phyloP scores from a whole-genome alignment of 2,113 vertebrate species.

The Ophiodon elongatus region DNA sequence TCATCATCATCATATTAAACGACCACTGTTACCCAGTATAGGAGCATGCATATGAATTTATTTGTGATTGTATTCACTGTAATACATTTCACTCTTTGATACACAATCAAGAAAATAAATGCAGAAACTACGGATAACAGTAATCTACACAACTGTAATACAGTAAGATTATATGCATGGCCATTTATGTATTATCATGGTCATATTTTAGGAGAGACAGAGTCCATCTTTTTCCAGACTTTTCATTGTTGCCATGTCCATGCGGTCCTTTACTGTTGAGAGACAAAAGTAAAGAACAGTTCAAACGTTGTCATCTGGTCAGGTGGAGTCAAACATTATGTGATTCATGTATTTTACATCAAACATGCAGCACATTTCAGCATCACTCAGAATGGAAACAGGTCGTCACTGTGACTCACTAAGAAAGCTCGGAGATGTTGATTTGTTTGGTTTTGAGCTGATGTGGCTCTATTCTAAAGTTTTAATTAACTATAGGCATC shows the following conservation, averaged over 20 bases:
- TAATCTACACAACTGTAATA: conserved; percentile 24
- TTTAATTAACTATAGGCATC: not conserved
- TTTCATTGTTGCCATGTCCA: conserved; percentile 6
- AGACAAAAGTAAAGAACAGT: not conserved
- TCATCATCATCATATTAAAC: not conserved
- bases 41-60: conserved; percentile 18
- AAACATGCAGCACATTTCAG: not conserved
- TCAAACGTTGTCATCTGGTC: not conserved
- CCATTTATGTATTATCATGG: not conserved
- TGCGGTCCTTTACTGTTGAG: conserved; percentile 15
- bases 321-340: not conserved
- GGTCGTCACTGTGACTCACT: not conserved
- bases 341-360: not conserved
- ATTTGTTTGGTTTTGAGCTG: not conserved
- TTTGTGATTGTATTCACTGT: not conserved
- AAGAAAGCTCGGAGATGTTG: not conserved
- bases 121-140: not conserved
- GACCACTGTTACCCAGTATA: not conserved
- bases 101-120: not conserved
- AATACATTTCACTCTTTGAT: not conserved
- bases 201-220: not conserved
- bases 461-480: not conserved
- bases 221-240: not conserved
- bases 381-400: not conserved
- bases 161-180: not conserved